Conservation (phyloP, 2,797 vertebrate species). For the Oreonectes daqikongensis region DNA sequence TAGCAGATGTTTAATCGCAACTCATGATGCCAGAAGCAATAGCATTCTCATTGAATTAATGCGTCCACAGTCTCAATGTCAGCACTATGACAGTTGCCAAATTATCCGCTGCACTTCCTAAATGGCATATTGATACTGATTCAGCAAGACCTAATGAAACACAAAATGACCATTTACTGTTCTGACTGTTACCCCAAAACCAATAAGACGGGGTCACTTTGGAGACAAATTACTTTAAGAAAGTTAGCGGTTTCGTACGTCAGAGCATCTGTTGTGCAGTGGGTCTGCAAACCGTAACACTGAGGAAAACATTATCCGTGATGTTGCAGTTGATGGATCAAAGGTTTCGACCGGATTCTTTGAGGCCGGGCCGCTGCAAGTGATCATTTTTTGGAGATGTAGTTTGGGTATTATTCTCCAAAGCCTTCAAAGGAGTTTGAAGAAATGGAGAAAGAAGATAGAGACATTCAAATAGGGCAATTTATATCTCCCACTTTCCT, state of each 20-base stretch:
- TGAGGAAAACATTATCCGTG: slow-evolving; percentile 32
- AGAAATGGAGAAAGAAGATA: slow-evolving; percentile 31
- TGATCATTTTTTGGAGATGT: slow-evolving; percentile 12
- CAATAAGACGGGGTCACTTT: slow-evolving; percentile 44
- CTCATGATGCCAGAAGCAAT: neutral
- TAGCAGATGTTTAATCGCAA: slow-evolving; percentile 27
- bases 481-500: slow-evolving; percentile 16
- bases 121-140: slow-evolving; percentile 31
- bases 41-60: slow-evolving; percentile 18
- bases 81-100: slow-evolving; percentile 33
- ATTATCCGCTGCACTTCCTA: neutral
- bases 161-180: neutral
- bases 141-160: slow-evolving; percentile 8
- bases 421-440: slow-evolving; percentile 37
- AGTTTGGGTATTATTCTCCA: slow-evolving; percentile 10
- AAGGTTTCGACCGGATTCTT: neutral
- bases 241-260: slow-evolving; percentile 44
- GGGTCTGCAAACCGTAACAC: neutral
- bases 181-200: slow-evolving; percentile 3
- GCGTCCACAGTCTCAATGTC: slow-evolving; percentile 30
- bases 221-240: slow-evolving; percentile 53
- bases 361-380: slow-evolving; percentile 1
- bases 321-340: neutral
- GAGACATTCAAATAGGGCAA: slow-evolving; percentile 40
- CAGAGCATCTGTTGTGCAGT: slow-evolving; percentile 45